Conservation (phyloP, 2,888 invertebrate genomes). For the Stratiomys singularior region DNA sequence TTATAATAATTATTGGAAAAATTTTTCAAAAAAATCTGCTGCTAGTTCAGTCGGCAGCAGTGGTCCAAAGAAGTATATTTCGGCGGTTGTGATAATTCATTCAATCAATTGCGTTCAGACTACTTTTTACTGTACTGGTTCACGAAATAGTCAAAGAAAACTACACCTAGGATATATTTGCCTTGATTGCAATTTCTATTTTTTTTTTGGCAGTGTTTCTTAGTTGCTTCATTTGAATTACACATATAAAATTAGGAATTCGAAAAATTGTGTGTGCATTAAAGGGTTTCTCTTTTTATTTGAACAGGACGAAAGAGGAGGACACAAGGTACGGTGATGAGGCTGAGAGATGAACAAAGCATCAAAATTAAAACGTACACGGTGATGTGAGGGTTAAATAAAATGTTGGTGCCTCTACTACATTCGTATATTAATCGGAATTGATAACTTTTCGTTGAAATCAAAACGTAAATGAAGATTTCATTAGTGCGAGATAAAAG, state of each 20-base stretch:
- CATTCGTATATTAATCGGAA: conserved; percentile 3
- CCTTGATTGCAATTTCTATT: conserved; percentile 9
- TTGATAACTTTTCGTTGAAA: not conserved
- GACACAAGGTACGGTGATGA: too few species aligned
- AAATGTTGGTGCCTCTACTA: conserved; percentile 28
- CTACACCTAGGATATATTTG: conserved; percentile 24
- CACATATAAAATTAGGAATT: conserved; percentile 42
- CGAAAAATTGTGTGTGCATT: conserved; percentile 43
- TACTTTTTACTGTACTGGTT: conserved; percentile 11
- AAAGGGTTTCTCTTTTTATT: not conserved
- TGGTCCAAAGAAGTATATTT: conserved; percentile 52
- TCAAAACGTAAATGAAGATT: conserved; percentile 2
- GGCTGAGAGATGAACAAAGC: conserved; percentile 1
- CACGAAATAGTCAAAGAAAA: conserved; percentile 4
- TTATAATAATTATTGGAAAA: conserved; percentile 47
- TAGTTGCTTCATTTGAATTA: conserved; percentile 19
- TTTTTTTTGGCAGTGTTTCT: conserved; percentile 11
- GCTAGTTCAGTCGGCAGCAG: conserved; percentile 66
- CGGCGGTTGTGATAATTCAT: not conserved
- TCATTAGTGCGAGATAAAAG: conserved; percentile 1
- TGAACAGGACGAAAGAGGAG: not conserved
- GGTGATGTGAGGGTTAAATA: not conserved
- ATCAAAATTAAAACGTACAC: conserved; percentile 15
- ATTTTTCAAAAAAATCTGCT: conserved; percentile 60
- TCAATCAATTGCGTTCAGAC: conserved; percentile 25